Base-by-base conservation (phyloP, 2,113 vertebrate genomes). In the Psophia crepitans region DNA sequence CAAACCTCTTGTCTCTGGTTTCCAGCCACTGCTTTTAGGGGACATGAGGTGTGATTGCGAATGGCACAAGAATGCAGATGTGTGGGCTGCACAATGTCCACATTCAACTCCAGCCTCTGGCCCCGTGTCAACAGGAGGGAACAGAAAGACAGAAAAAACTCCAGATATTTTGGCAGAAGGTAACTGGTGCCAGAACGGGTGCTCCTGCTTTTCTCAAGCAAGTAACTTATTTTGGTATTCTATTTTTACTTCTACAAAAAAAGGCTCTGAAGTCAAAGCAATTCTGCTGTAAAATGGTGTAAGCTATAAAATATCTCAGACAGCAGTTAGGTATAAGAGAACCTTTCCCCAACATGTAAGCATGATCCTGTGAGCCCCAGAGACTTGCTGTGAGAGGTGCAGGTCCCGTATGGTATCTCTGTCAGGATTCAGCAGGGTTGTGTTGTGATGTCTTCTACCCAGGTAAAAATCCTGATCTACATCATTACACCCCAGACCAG, bases 61-160 rank as follows among this genome's bases (percentile, higher is more conserved):
- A 90, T 85, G 93, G 75, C 84, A 96, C 80, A 94, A 92, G 80
- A 94, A 92, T 77, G 91, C 58, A 85, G 78, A 96, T 90, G 82
- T 20, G 76, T 75, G 61, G 53, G 86, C 95, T 97, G 93, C 61
- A 95, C 93, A 96, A 90, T 77, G 87, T 94, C 73, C 81, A 75
- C 54, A 93, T 93, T 94, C 76, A 94, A 66, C 19, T 61, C 79
- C 68, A 1, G 14, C 15, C 56, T 37, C 73, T 91, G 89, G 94
- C 87, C 82, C 46, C 44, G 26, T 66, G 73, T 91, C 89, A 97
- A 77, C 43, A 87, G 73, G 41, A 87, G 53, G 53, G 44, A 93
- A 83, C 4, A 93, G 37, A 93, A 93, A 90, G 75, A 71, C 39
- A 88, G 51, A 60, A 77, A 89, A 91, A 78, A 53, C 0, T 2